Evolutionary conservation across 2,888 invertebrate species (phyloP).

Genomic region (Acleris sparsana): DNA sequence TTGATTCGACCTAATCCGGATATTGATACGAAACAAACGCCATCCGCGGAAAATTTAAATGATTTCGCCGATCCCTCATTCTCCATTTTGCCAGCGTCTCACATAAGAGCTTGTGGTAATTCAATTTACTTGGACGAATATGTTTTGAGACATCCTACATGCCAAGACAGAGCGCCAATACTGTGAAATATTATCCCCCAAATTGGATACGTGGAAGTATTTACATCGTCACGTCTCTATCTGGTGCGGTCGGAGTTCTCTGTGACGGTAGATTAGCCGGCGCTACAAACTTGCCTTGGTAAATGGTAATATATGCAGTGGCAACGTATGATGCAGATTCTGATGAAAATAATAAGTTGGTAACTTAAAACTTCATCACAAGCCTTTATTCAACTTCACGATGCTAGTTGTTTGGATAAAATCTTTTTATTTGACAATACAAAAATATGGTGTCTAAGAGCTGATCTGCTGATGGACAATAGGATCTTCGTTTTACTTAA

Average conservation of each 20-base stretch:
- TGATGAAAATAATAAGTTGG: background rate
- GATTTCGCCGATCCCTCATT: conserved; percentile 43
- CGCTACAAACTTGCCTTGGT: conserved; percentile 12
- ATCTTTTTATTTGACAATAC: no score
- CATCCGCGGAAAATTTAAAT: conserved; percentile 61
- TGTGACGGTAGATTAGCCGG: conserved; percentile 17
- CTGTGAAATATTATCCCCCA: conserved; percentile 73
- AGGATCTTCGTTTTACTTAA: no score
- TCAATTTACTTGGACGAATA: conserved; percentile 57
- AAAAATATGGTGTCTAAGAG: no score
- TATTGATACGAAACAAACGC: conserved; percentile 80
- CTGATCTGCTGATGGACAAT: no score
- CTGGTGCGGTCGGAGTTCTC: conserved; percentile 13
- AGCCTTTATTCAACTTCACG: no score
- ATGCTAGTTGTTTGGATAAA: no score
- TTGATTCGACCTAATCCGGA: conserved; percentile 81
- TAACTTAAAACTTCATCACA: background rate
- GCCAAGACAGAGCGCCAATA: conserved; percentile 55
- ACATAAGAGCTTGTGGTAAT: conserved; percentile 47
- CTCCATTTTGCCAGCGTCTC: conserved; percentile 40
- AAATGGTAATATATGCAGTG: background rate
- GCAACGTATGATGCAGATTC: background rate
- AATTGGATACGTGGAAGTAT: conserved; percentile 78
- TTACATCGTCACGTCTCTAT: conserved; percentile 41
- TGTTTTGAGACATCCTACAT: conserved; percentile 56